These are phyloP conservation scores for Rotaria sp. DNA, from an alignment of 2,888 invertebrate species.

Conservation along the genomic window DNA sequence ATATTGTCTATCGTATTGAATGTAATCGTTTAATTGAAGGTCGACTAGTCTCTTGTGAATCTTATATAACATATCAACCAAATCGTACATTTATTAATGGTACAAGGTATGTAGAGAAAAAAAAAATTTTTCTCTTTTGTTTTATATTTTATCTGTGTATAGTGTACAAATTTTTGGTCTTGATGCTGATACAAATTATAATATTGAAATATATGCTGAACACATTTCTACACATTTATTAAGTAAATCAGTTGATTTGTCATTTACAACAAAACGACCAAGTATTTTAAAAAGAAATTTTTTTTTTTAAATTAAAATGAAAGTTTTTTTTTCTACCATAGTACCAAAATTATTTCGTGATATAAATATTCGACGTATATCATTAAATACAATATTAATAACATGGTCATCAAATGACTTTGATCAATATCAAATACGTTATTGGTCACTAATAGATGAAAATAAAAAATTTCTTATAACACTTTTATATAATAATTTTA, in stretches of 20 bases:
- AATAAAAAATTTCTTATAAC: slow-evolving; percentile 7
- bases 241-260: slow-evolving; percentile 34
- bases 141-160: neutral
- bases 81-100: slow-evolving; percentile 16
- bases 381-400: slow-evolving; percentile 36
- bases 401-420: slow-evolving; percentile 31
- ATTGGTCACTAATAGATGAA: slow-evolving; percentile 18
- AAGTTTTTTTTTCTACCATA: neutral
- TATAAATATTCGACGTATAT: neutral
- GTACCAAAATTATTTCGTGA: slow-evolving; percentile 28
- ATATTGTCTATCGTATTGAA: slow-evolving; percentile 27
- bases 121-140: too few relatives aligned
- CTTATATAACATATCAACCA: neutral
- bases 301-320: neutral
- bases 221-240: slow-evolving; percentile 30
- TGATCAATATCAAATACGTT: slow-evolving; percentile 33
- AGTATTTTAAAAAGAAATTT: neutral
- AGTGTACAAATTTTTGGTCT: slow-evolving; percentile 20
- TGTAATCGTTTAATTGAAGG: slow-evolving; percentile 18
- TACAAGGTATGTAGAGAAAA: neutral
- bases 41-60: neutral
- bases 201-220: slow-evolving; percentile 35
- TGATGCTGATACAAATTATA: slow-evolving; percentile 33
- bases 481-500: slow-evolving; percentile 32
- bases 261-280: slow-evolving; percentile 33